Percentiles rank a stretch among this genome's conserved stretches.
phyloP scores from a whole-genome alignment of 2,113 vertebrate genomes.

The Chelonoidis abingdonii region DNA sequence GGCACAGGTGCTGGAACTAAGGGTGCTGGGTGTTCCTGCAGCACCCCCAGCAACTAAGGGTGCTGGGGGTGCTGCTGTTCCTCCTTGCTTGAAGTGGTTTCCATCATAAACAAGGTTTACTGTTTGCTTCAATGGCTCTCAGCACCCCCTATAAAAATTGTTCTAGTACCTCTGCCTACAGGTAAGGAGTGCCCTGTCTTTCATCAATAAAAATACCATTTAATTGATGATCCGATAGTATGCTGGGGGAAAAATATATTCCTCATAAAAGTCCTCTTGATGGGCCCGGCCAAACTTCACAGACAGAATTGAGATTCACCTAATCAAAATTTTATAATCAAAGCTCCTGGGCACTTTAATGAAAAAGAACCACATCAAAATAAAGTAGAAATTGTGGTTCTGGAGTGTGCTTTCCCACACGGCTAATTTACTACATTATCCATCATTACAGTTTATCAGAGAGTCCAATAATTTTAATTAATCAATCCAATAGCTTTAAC shows the following conservation, averaged over 20 bases:
- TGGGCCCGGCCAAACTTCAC: not conserved
- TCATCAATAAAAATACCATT: not conserved
- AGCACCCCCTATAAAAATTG: too few relatives aligned
- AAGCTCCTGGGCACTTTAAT: slow-evolving; percentile 21
- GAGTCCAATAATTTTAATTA: slow-evolving; percentile 8
- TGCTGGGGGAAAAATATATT: not conserved
- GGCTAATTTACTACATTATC: not conserved
- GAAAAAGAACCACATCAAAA: slow-evolving; percentile 40
- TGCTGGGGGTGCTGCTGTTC: too few relatives aligned
- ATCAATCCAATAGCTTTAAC: slow-evolving; percentile 49
- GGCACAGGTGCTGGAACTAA: too few relatives aligned
- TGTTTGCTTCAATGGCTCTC: too few relatives aligned
- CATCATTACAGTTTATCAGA: slow-evolving; percentile 8
- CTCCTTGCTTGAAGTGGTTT: too few relatives aligned
- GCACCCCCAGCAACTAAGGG: too few relatives aligned
- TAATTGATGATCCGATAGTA: not conserved
- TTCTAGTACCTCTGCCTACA: not conserved
- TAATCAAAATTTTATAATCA: slow-evolving; percentile 27
- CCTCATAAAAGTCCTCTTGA: not conserved
- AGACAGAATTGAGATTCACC: not conserved
- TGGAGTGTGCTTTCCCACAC: not conserved
- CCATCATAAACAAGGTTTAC: too few relatives aligned
- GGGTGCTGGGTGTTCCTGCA: too few relatives aligned
- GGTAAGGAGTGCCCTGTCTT: not conserved
- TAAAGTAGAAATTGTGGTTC: slow-evolving; percentile 33